A percentile compares a stretch with the other conserved stretches of the same genome.
These are phyloP conservation scores for Tubulanus polymorphus DNA, from an alignment of 2,888 invertebrate genomes.

Conservation along the genomic window DNA sequence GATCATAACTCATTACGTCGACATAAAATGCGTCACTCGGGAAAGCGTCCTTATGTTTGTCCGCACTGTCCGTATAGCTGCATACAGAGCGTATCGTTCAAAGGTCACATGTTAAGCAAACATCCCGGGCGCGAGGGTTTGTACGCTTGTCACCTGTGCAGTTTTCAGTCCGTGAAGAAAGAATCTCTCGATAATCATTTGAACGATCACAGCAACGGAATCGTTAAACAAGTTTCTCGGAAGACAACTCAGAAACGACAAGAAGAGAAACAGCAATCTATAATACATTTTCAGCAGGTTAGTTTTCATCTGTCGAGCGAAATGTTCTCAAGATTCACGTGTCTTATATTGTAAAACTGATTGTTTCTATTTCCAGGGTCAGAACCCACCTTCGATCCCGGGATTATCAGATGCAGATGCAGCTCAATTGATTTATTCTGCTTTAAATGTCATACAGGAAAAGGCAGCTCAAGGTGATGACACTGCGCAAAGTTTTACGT, in stretches of 20 bases:
- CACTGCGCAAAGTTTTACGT: too few species aligned
- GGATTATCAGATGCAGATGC: slow-evolving; percentile 31
- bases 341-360: too few species aligned
- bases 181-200: slow-evolving; percentile 62
- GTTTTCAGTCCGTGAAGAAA: slow-evolving; percentile 65
- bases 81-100: slow-evolving; percentile 71
- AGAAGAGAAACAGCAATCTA: neutral
- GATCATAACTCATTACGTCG: slow-evolving; percentile 79
- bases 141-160: slow-evolving; percentile 62
- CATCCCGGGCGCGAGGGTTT: slow-evolving; percentile 64
- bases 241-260: neutral
- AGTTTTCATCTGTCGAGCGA: too few species aligned
- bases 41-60: slow-evolving; percentile 72
- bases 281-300: neutral
- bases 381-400: too few species aligned
- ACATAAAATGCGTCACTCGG: slow-evolving; percentile 73
- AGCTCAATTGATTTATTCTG: slow-evolving; percentile 35
- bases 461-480: too few species aligned
- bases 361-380: too few species aligned
- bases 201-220: slow-evolving; percentile 59
- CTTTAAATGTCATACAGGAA: slow-evolving; percentile 28
- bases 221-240: slow-evolving; percentile 22
- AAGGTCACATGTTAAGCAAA: slow-evolving; percentile 72
- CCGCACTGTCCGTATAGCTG: slow-evolving; percentile 73
- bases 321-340: too few species aligned